phyloP scores from a whole-genome alignment of 1,140 invertebrate species.

The Sycobia sp. region DNA sequence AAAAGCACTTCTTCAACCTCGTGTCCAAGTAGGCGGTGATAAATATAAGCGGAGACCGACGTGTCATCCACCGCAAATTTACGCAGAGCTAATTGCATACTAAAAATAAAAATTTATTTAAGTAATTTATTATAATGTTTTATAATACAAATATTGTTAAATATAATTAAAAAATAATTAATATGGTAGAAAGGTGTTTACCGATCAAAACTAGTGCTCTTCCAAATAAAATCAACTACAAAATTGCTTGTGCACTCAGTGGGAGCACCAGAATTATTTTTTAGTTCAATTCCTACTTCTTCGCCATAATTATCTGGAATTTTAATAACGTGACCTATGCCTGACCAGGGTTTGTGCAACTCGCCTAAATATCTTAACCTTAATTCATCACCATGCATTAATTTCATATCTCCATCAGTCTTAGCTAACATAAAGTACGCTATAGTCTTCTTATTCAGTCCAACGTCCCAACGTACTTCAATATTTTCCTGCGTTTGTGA shows the following conservation, averaged over 20 bases:
- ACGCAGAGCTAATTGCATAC: slow-evolving; percentile 93
- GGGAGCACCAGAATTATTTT: slow-evolving; percentile 86
- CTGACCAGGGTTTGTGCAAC: slow-evolving; percentile 90
- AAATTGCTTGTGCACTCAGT: slow-evolving; percentile 94
- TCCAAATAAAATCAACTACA: slow-evolving; percentile 99
- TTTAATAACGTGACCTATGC: slow-evolving; percentile 96
- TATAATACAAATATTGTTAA: not conserved
- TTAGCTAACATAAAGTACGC: slow-evolving; percentile 98
- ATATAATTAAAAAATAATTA: too few species aligned
- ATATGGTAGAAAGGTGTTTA: slow-evolving; percentile 53
- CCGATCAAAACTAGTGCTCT: slow-evolving; percentile 98
- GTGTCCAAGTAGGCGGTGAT: slow-evolving; percentile 94
- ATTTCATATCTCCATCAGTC: slow-evolving; percentile 96
- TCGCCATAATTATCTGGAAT: slow-evolving; percentile 99
- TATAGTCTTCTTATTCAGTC: slow-evolving; percentile 97
- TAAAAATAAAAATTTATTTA: slow-evolving; percentile 48
- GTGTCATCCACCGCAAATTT: slow-evolving; percentile 96
- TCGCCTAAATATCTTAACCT: slow-evolving; percentile 93
- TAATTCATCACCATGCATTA: slow-evolving; percentile 99
- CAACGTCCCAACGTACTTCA: slow-evolving; percentile 97
- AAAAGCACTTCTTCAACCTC: slow-evolving; percentile 96
- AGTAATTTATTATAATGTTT: too few species aligned
- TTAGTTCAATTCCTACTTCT: slow-evolving; percentile 96
- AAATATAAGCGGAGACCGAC: slow-evolving; percentile 97
- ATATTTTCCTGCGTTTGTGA: slow-evolving; percentile 99